Conservation (phyloP, 2,888 invertebrate species). For the Gandaritis pyraliata region DNA sequence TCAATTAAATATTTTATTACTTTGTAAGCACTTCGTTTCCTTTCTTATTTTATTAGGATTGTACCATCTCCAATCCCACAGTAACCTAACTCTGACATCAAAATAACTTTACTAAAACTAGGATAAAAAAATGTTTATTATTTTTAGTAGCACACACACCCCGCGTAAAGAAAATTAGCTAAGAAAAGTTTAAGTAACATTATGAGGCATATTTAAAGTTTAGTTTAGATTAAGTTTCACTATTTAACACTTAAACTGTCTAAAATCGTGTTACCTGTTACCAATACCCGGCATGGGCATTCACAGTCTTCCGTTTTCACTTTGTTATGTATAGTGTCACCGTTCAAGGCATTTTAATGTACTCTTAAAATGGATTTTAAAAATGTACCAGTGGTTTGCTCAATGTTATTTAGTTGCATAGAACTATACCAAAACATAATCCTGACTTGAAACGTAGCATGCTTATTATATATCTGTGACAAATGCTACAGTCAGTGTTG, state of each 20-base stretch:
- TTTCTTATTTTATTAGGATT: constrained; percentile 4
- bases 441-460: constrained; percentile 32
- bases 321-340: constrained; percentile 75
- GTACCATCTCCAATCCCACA: neutral
- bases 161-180: constrained; percentile 27
- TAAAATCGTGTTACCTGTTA: constrained; percentile 62
- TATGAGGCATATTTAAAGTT: constrained; percentile 41
- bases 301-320: constrained; percentile 74
- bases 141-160: constrained; percentile 21
- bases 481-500: too few species aligned
- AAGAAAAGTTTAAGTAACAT: constrained; percentile 17
- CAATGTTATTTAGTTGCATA: constrained; percentile 77
- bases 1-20: constrained; percentile 31
- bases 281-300: constrained; percentile 74
- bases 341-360: constrained; percentile 36
- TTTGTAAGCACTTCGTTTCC: constrained; percentile 16
- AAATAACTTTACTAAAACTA: constrained; percentile 26
- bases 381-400: constrained; percentile 57
- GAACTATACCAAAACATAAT: constrained; percentile 65
- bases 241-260: constrained; percentile 37
- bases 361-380: constrained; percentile 12
- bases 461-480: too few species aligned
- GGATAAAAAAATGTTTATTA: constrained; percentile 10
- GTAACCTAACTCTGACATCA: neutral
- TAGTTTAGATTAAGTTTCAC: constrained; percentile 52